Evolutionary conservation across 1,140 invertebrate genomes (phyloP).

Genomic region (Semibalanus balanoides): DNA sequence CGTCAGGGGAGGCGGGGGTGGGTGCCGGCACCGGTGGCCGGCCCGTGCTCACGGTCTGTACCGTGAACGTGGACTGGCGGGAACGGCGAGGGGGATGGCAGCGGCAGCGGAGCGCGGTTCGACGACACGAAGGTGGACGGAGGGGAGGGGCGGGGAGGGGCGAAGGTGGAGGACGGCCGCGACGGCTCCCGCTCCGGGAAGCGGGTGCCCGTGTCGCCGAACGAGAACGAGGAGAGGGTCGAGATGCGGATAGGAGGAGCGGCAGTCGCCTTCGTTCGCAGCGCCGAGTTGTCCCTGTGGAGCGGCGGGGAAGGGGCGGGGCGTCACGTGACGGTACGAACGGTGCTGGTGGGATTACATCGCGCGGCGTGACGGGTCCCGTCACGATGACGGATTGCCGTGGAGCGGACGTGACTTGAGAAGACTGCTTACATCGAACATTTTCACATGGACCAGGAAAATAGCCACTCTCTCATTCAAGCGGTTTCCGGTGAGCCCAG

Average conservation of each 20-base stretch:
- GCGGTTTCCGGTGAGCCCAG: no score
- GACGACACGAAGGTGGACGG: neutral
- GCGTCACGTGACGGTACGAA: neutral
- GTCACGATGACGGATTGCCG: no score
- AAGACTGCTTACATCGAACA: no score
- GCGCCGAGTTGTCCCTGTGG: neutral
- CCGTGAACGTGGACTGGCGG: neutral
- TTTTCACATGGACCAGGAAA: no score
- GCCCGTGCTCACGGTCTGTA: neutral
- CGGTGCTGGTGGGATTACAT: no score
- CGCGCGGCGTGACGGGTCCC: no score
- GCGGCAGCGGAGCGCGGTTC: no score
- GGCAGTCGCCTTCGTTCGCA: neutral
- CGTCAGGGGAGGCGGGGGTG: neutral
- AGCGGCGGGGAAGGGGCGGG: neutral
- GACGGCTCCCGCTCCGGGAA: neutral
- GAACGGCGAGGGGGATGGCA: neutral
- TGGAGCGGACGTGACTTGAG: no score
- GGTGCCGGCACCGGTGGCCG: no score
- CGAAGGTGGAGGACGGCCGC: neutral
- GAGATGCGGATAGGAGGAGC: neutral
- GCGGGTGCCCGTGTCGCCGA: constrained; percentile 3
- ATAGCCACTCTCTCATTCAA: no score
- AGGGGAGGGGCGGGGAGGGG: no score
- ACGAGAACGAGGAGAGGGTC: constrained; percentile 1